Conservation (phyloP, 2,888 invertebrate genomes). For the Odontocerum albicorne region DNA sequence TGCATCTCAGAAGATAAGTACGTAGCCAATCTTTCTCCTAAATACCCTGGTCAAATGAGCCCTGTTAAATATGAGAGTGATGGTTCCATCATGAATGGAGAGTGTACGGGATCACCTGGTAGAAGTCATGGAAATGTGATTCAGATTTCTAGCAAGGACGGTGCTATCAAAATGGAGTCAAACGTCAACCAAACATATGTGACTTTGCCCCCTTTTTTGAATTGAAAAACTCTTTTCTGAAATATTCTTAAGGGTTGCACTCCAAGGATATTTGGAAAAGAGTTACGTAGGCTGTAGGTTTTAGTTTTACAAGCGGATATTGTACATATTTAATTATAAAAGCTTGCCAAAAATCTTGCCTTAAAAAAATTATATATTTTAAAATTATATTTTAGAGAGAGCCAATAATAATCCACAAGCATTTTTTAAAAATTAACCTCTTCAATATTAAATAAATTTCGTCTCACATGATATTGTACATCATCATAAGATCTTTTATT, state of each 20-base stretch:
- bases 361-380: too few relatives aligned
- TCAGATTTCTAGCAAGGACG: slow-evolving; percentile 50
- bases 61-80: slow-evolving; percentile 48
- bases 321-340: too few relatives aligned
- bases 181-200: slow-evolving; percentile 64
- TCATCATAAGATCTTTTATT: too few relatives aligned
- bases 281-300: too few relatives aligned
- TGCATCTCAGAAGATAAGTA: slow-evolving; percentile 58
- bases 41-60: slow-evolving; percentile 59
- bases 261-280: slow-evolving; percentile 21
- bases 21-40: slow-evolving; percentile 57
- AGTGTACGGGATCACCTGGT: slow-evolving; percentile 39
- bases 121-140: slow-evolving; percentile 42
- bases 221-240: slow-evolving; percentile 66
- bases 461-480: too few relatives aligned
- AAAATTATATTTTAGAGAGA: too few relatives aligned
- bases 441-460: too few relatives aligned
- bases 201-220: slow-evolving; percentile 77
- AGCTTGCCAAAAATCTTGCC: too few relatives aligned
- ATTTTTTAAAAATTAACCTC: too few relatives aligned
- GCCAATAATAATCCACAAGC: too few relatives aligned
- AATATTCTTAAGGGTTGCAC: slow-evolving; percentile 46
- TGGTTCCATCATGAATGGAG: slow-evolving; percentile 33
- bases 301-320: too few relatives aligned
- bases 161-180: slow-evolving; percentile 60